phyloP scores from a whole-genome alignment of 2,797 vertebrate species.

The Sebastes aleutianus region DNA sequence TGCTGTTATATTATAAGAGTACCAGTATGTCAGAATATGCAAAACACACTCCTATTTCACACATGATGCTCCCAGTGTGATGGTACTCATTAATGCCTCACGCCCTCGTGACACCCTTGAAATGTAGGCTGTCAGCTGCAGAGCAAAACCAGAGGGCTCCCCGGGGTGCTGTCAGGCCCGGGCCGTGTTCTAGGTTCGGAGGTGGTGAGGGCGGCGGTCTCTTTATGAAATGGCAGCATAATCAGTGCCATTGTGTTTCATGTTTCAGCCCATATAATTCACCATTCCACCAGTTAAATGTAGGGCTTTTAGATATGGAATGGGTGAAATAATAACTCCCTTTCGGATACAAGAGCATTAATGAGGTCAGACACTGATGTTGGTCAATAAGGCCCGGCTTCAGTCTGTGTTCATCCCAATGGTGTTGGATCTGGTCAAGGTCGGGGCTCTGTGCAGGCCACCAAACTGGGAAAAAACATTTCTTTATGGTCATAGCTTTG shows the following conservation, averaged over 20 bases:
- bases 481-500: background rate
- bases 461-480: background rate
- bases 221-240: slow-evolving; percentile 2
- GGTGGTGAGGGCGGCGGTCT: background rate
- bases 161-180: background rate
- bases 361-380: background rate
- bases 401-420: background rate
- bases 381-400: background rate
- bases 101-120: slow-evolving; percentile 28
- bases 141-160: slow-evolving; percentile 23
- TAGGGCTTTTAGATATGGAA: background rate
- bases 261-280: background rate
- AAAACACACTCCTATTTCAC: slow-evolving; percentile 18
- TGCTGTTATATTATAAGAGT: background rate
- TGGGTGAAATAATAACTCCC: background rate
- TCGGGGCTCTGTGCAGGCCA: background rate
- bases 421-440: background rate
- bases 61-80: slow-evolving; percentile 31
- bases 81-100: slow-evolving; percentile 43
- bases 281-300: background rate
- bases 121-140: slow-evolving; percentile 70
- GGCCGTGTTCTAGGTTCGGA: background rate
- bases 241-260: slow-evolving; percentile 17
- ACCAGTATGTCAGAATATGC: background rate
- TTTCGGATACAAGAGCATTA: background rate